phyloP scores from a whole-genome alignment of 2,888 invertebrate genomes.

The Phalera bucephala region DNA sequence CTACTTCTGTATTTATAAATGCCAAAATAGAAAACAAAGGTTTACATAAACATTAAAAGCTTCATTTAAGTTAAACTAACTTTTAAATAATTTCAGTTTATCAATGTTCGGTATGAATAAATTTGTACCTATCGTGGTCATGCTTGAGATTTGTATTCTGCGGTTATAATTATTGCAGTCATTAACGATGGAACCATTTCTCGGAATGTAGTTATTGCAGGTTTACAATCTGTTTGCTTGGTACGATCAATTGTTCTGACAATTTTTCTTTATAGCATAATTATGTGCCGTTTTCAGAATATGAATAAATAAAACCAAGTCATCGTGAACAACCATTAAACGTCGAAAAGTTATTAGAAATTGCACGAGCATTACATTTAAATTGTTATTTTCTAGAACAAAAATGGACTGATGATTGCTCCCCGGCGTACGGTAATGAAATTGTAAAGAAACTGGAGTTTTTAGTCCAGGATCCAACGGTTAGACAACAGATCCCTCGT shows the following conservation, averaged over 20 bases:
- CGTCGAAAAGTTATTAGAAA: too few species aligned
- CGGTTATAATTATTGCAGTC: neutral
- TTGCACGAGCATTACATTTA: too few species aligned
- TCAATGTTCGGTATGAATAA: too few species aligned
- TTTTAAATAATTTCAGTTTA: too few species aligned
- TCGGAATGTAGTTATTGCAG: neutral
- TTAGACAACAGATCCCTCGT: slow-evolving; percentile 43
- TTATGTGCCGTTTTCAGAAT: too few species aligned
- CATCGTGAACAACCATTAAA: too few species aligned
- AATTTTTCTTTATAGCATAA: slow-evolving; percentile 1
- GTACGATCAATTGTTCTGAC: slow-evolving; percentile 6
- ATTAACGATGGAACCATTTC: slow-evolving; percentile 9
- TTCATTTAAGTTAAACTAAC: too few species aligned
- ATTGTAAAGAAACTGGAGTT: slow-evolving; percentile 48
- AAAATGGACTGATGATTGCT: slow-evolving; percentile 47
- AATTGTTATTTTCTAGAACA: slow-evolving; percentile 40
- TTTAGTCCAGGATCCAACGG: slow-evolving; percentile 46
- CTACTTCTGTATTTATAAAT: too few species aligned
- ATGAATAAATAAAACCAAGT: too few species aligned
- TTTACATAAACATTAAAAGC: too few species aligned
- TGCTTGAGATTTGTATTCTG: neutral
- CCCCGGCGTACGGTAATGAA: slow-evolving; percentile 43
- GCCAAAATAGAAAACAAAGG: too few species aligned
- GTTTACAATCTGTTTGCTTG: neutral
- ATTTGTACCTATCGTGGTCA: too few species aligned